Conservation (phyloP, 1,140 invertebrate species). For the Chionoecetes opilio region DNA sequence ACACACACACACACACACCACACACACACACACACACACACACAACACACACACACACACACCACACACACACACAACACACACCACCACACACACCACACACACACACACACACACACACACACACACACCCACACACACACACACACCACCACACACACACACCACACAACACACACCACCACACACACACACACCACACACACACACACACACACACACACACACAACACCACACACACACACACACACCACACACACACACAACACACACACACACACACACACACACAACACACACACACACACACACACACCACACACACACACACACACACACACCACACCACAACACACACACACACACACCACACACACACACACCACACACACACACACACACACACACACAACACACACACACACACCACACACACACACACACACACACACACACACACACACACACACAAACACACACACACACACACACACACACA, state of each 20-base stretch:
- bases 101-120: background rate
- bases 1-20: constrained; percentile 45
- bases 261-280: constrained; percentile 48
- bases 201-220: background rate
- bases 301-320: constrained; percentile 44
- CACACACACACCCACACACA: background rate
- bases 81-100: background rate
- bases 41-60: constrained; percentile 45
- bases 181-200: background rate
- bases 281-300: constrained; percentile 49
- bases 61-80: background rate
- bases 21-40: constrained; percentile 48
- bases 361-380: background rate
- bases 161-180: background rate
- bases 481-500: background rate
- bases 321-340: background rate
- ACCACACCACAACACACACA: background rate
- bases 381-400: background rate
- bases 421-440: constrained; percentile 49
- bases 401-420: constrained; percentile 30
- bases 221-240: background rate
- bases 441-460: constrained; percentile 48
- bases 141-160: constrained; percentile 41
- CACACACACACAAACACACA: constrained; percentile 41
- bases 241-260: constrained; percentile 19